Conservation (phyloP, 37 sponge, comb jelly and placozoan genomes). For the Mnemiopsis leidyi region DNA sequence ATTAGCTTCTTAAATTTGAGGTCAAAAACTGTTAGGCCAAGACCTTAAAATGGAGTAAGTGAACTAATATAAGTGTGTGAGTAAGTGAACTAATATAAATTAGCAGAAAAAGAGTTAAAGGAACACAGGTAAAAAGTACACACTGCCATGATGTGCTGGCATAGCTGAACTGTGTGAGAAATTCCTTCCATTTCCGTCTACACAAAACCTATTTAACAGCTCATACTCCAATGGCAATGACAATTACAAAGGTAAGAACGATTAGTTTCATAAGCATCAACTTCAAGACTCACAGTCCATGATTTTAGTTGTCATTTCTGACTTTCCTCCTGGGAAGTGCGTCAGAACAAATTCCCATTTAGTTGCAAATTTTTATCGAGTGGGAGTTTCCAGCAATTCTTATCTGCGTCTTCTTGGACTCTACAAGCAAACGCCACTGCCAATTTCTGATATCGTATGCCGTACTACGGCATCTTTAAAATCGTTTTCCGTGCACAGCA, state of each 20-base stretch:
- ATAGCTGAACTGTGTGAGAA: background rate
- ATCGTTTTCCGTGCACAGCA: background rate
- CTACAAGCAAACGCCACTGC: too few relatives aligned
- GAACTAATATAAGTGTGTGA: too few relatives aligned
- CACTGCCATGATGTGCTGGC: background rate
- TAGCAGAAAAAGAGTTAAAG: too few relatives aligned
- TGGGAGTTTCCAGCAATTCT: too few relatives aligned
- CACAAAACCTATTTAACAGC: background rate
- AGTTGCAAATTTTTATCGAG: too few relatives aligned
- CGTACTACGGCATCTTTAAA: background rate
- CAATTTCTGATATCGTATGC: background rate
- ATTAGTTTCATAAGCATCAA: background rate
- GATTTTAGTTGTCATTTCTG: too few relatives aligned
- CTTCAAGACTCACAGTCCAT: background rate
- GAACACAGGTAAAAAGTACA: background rate
- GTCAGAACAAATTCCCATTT: too few relatives aligned
- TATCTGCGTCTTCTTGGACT: too few relatives aligned
- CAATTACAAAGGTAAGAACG: background rate
- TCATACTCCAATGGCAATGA: background rate
- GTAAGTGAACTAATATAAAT: too few relatives aligned
- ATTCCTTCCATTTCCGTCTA: background rate
- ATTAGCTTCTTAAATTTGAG: too few relatives aligned
- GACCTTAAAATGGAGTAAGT: too few relatives aligned
- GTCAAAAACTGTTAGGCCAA: too few relatives aligned
- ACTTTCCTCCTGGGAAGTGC: background rate